Percentiles rank a stretch among this genome's conserved stretches.
Conservation (phyloP, 2,797 vertebrate species). For the Rachycentron canadum region DNA sequence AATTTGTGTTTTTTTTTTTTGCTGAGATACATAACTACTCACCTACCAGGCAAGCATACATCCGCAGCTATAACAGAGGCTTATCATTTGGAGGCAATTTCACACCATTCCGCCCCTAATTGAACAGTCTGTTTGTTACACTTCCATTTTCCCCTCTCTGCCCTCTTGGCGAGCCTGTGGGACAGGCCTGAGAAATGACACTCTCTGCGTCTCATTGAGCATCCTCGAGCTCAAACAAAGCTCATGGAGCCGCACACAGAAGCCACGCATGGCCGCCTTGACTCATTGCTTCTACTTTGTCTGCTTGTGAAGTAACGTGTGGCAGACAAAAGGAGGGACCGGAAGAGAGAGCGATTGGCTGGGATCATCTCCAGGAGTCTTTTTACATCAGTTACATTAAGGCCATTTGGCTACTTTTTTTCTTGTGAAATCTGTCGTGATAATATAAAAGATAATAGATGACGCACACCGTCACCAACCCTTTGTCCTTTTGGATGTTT, state of each 20-base stretch:
- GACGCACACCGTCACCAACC: slow-evolving; percentile 11
- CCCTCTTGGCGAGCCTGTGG: slow-evolving; percentile 78
- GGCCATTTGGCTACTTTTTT: slow-evolving; percentile 31
- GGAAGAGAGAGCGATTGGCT: slow-evolving; percentile 22
- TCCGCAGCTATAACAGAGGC: slow-evolving; percentile 83
- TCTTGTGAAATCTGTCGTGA: slow-evolving; percentile 29
- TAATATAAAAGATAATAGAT: slow-evolving; percentile 27
- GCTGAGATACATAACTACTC: slow-evolving; percentile 66
- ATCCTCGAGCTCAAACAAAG: slow-evolving; percentile 85
- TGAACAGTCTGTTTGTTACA: slow-evolving; percentile 90
- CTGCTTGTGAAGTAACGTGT: slow-evolving; percentile 62
- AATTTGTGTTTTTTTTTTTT: slow-evolving; percentile 40
- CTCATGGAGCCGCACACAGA: slow-evolving; percentile 71
- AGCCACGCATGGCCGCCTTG: slow-evolving; percentile 68
- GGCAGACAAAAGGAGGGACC: slow-evolving; percentile 43
- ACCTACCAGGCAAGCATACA: slow-evolving; percentile 78
- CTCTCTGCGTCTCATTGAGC: slow-evolving; percentile 87
- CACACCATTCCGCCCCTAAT: slow-evolving; percentile 88
- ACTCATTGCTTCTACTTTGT: slow-evolving; percentile 76
- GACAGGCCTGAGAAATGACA: slow-evolving; percentile 88
- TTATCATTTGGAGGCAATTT: slow-evolving; percentile 90
- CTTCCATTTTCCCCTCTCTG: slow-evolving; percentile 82
- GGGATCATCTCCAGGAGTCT: slow-evolving; percentile 28
- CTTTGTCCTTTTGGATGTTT: slow-evolving; percentile 14
- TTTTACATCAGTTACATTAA: slow-evolving; percentile 33